A percentile compares a stretch with the other conserved stretches of the same genome.
Conservation (phyloP, 2,113 vertebrate species). For the Tachycineta bicolor region DNA sequence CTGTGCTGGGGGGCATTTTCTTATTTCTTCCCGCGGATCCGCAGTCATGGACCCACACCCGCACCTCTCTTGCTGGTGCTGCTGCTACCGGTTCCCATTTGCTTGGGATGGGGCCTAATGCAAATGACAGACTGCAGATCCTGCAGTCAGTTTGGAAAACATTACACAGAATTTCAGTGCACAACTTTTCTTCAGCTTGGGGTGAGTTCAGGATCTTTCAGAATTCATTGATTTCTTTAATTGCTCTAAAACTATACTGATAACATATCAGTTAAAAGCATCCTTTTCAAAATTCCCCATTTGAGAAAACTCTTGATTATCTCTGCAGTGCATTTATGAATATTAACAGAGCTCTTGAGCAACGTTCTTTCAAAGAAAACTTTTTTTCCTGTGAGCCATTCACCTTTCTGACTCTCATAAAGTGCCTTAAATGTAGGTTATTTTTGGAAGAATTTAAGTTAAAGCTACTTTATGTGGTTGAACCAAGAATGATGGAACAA, state of each 20-base stretch:
- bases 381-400: not conserved
- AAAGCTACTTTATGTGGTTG: not conserved
- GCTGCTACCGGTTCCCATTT: rapidly evolving
- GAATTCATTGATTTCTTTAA: not conserved
- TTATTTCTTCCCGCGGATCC: rapidly evolving
- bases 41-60: rapidly evolving
- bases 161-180: not conserved
- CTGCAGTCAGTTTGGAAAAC: not conserved
- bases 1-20: rapidly evolving
- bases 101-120: too few relatives aligned
- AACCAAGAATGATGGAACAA: not conserved
- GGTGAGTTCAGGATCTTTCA: not conserved
- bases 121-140: not conserved
- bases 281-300: not conserved
- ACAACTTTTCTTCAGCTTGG: not conserved
- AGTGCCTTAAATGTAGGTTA: not conserved
- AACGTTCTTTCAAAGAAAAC: not conserved
- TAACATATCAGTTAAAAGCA: not conserved
- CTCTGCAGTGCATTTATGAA: not conserved
- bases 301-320: not conserved
- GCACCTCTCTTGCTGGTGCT: too few relatives aligned
- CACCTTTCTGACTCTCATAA: not conserved
- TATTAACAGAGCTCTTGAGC: not conserved
- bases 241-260: not conserved
- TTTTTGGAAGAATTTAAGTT: not conserved